These are phyloP conservation scores for Myripristis jacobus DNA, from an alignment of 2,797 vertebrate species.

Conservation along the genomic window DNA sequence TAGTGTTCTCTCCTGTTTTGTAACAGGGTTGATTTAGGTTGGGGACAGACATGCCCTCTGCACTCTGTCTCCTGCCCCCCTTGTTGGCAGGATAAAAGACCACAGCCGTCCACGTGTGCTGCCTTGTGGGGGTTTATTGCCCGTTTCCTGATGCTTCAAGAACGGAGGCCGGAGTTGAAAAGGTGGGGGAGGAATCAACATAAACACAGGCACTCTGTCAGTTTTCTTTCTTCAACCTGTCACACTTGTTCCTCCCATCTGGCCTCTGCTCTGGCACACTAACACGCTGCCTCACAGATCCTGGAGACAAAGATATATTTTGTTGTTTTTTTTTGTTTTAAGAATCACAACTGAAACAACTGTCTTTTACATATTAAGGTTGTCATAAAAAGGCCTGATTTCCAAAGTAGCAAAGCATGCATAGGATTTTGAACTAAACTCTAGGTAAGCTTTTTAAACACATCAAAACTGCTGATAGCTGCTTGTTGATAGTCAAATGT, in stretches of 20 bases:
- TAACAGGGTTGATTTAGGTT: constrained; percentile 61
- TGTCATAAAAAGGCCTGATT: neutral
- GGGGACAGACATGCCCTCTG: constrained; percentile 64
- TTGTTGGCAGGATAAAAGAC: constrained; percentile 70
- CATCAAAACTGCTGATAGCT: neutral
- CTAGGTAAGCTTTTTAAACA: neutral
- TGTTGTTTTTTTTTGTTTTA: too few relatives aligned
- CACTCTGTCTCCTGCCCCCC: constrained; percentile 58
- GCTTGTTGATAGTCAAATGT: constrained; percentile 1
- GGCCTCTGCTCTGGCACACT: neutral
- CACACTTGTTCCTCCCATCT: constrained; percentile 29
- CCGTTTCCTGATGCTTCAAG: constrained; percentile 54
- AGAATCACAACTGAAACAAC: neutral
- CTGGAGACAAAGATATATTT: neutral
- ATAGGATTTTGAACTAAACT: neutral
- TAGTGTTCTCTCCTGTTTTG: constrained; percentile 48
- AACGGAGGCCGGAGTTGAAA: constrained; percentile 45
- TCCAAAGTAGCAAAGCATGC: neutral
- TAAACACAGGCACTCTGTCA: constrained; percentile 35
- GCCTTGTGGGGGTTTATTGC: constrained; percentile 68
- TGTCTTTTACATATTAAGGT: neutral
- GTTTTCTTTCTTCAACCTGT: constrained; percentile 46
- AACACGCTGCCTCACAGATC: neutral
- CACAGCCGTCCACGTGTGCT: constrained; percentile 59
- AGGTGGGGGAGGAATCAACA: constrained; percentile 41